phyloP scores from a whole-genome alignment of 2,888 invertebrate species.

The Leptogaster cylindrica region DNA sequence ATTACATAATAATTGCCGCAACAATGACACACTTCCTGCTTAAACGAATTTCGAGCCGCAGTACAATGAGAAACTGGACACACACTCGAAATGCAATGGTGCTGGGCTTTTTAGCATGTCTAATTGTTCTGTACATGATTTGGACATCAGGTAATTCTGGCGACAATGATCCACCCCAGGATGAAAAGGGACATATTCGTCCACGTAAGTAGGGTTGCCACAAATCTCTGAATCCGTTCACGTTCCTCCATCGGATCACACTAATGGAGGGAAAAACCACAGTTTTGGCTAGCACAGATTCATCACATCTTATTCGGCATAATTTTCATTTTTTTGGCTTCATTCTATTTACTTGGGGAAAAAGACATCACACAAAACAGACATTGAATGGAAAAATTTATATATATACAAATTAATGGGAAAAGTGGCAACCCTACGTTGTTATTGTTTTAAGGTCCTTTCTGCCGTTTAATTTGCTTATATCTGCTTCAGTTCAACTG shows the following conservation, averaged over 20 bases:
- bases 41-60: conserved; percentile 39
- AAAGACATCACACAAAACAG: background rate
- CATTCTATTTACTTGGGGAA: too few relatives aligned
- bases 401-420: conserved; percentile 44
- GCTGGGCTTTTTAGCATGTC: conserved; percentile 49
- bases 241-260: background rate
- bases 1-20: conserved; percentile 11
- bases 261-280: background rate
- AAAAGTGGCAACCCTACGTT: conserved; percentile 51
- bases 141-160: conserved; percentile 52
- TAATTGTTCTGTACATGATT: conserved; percentile 52
- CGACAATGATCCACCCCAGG: conserved; percentile 25
- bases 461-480: background rate
- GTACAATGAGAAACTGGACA: conserved; percentile 48
- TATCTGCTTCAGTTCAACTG: conserved; percentile 16
- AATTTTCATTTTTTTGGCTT: background rate
- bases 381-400: background rate
- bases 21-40: conserved; percentile 33
- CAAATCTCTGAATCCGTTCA: conserved; percentile 28
- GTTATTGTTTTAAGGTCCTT: conserved; percentile 24
- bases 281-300: background rate
- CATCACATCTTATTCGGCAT: conserved; percentile 4
- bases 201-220: conserved; percentile 53
- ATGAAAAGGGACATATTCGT: conserved; percentile 6
- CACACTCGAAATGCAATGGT: conserved; percentile 50